These are phyloP conservation scores for Brenthis hecate DNA, from an alignment of 2,888 invertebrate genomes.

Conservation along the genomic window DNA sequence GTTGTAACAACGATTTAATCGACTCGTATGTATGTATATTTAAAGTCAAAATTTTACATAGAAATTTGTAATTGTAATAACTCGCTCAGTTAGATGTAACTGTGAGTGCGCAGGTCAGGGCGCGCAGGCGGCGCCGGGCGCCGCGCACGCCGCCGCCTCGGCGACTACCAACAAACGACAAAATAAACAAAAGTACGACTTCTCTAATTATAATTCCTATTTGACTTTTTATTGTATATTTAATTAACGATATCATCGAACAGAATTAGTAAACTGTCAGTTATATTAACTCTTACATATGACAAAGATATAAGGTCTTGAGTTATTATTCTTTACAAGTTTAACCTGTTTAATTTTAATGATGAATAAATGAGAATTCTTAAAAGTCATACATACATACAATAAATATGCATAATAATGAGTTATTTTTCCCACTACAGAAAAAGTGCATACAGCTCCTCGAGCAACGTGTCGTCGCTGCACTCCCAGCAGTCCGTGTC, in stretches of 20 bases:
- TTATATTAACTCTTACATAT: too few species aligned
- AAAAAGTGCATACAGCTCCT: constrained; percentile 64
- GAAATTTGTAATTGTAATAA: not conserved
- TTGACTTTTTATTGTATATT: too few species aligned
- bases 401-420: not conserved
- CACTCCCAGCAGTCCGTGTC: constrained; percentile 61
- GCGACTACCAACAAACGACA: constrained; percentile 68
- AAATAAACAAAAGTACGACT: constrained; percentile 66
- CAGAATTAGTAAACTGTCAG: too few species aligned
- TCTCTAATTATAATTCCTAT: too few species aligned
- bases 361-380: too few species aligned
- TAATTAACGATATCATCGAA: too few species aligned
- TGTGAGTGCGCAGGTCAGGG: constrained; percentile 55
- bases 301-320: too few species aligned
- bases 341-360: too few species aligned
- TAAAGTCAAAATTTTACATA: not conserved
- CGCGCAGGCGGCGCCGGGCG: constrained; percentile 49
- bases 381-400: constrained; percentile 35
- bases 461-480: constrained; percentile 51
- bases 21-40: not conserved
- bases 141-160: constrained; percentile 56
- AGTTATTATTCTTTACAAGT: too few species aligned
- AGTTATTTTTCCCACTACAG: constrained; percentile 44
- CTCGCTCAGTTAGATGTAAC: not conserved
- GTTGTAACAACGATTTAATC: not conserved